Evolutionary conservation across 2,888 invertebrate species (phyloP).

Genomic region (Camptogramma bilineatum): DNA sequence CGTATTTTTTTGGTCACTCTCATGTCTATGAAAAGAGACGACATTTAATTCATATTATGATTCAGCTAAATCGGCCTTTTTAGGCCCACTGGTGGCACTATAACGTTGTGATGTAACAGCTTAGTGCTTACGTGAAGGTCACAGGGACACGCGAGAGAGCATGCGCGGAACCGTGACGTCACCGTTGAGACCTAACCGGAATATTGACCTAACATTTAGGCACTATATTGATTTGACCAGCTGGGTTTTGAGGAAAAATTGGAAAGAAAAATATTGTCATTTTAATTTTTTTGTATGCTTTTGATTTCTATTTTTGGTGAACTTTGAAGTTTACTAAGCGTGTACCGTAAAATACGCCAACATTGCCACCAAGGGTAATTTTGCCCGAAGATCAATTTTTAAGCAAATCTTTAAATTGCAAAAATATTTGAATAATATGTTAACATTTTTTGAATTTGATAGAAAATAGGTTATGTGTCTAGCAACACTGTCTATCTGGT

Average conservation of each 20-base stretch:
- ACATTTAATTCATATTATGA: too few relatives aligned
- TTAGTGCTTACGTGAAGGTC: constrained; percentile 61
- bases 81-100: neutral
- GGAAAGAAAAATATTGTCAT: neutral
- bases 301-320: neutral
- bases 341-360: too few relatives aligned
- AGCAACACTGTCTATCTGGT: too few relatives aligned
- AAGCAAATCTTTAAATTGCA: too few relatives aligned
- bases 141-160: constrained; percentile 51
- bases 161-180: constrained; percentile 75
- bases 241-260: neutral
- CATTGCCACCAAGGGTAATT: too few relatives aligned
- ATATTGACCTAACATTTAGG: constrained; percentile 68
- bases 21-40: too few relatives aligned
- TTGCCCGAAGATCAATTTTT: too few relatives aligned
- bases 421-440: too few relatives aligned
- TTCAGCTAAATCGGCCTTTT: too few relatives aligned
- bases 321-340: neutral
- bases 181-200: constrained; percentile 51
- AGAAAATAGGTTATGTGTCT: too few relatives aligned
- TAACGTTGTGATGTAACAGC: constrained; percentile 17
- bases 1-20: too few relatives aligned
- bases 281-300: neutral
- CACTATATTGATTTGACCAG: constrained; percentile 3
- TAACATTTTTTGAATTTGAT: too few relatives aligned